Evolutionary conservation across 2,797 vertebrate genomes (phyloP).

Genomic region (Lagorchestes hirsutus): DNA sequence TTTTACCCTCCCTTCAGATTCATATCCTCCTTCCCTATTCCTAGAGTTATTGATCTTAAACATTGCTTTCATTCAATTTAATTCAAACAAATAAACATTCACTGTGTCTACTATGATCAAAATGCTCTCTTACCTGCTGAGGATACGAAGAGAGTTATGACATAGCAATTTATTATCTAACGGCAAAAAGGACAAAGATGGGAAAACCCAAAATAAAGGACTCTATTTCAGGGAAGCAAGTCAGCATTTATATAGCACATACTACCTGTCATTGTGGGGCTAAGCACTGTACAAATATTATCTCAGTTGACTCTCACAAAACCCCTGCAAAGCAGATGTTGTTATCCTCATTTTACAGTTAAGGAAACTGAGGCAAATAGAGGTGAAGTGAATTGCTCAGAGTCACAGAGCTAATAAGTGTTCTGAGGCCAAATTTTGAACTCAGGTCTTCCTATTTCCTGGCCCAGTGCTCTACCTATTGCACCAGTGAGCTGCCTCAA

Average conservation of each 20-base stretch:
- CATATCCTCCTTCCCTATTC: neutral
- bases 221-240: neutral
- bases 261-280: neutral
- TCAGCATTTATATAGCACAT: neutral
- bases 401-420: neutral
- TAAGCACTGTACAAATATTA: neutral
- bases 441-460: neutral
- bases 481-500: neutral
- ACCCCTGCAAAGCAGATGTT: neutral
- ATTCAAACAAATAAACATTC: neutral
- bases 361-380: neutral
- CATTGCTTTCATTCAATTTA: neutral
- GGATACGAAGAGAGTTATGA: slow-evolving; percentile 18
- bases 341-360: neutral
- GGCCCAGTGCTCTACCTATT: neutral
- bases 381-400: neutral
- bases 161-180: slow-evolving; percentile 13
- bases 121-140: neutral
- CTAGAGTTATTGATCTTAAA: neutral
- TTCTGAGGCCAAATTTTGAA: neutral
- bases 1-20: neutral
- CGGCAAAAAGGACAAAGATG: slow-evolving; percentile 46
- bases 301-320: neutral
- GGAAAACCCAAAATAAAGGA: neutral
- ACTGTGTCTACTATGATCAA: neutral